Percentiles rank a stretch among this genome's conserved stretches.
Evolutionary conservation across 2,113 vertebrate genomes (phyloP).

Genomic region (Cervus canadensis): DNA sequence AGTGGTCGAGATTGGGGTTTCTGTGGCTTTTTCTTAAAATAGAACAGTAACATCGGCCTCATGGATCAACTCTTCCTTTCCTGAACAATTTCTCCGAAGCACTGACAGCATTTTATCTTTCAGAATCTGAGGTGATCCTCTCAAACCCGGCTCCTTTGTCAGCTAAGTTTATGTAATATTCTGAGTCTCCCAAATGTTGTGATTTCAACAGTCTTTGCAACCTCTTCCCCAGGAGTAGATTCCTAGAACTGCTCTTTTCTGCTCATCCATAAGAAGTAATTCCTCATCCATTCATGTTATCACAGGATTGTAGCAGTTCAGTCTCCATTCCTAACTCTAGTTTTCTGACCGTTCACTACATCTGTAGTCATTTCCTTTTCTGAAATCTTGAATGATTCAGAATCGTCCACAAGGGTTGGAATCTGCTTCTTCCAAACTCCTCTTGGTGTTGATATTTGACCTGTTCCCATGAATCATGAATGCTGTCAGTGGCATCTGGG

Average conservation of each 20-base stretch:
- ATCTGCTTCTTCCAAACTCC: neutral
- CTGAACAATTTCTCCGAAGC: neutral
- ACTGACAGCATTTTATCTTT: neutral
- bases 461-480: neutral
- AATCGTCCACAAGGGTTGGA: neutral
- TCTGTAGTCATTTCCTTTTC: neutral
- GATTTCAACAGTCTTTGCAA: neutral
- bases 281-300: neutral
- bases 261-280: neutral
- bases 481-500: neutral
- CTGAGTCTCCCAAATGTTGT: neutral
- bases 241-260: neutral
- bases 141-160: neutral
- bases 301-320: neutral
- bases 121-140: neutral
- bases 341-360: neutral
- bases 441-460: neutral
- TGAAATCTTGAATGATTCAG: neutral
- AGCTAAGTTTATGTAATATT: neutral
- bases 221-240: neutral
- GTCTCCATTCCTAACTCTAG: neutral
- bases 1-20: neutral
- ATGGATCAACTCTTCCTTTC: neutral
- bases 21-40: neutral
- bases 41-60: neutral